Evolutionary conservation across 2,113 vertebrate species (phyloP).

Genomic region (Pagrus major): DNA sequence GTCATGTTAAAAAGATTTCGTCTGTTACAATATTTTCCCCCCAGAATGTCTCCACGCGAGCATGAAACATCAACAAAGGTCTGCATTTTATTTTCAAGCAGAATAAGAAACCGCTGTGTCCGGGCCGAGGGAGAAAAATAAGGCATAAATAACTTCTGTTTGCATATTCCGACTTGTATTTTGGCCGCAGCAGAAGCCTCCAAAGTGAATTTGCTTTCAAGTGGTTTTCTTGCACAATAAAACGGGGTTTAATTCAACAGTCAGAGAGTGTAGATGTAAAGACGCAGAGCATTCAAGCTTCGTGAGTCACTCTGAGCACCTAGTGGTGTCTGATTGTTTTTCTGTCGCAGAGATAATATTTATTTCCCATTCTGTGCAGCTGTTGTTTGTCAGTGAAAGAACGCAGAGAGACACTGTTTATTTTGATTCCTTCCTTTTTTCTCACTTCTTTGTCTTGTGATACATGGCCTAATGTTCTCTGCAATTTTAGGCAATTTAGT

Average conservation of each 20-base stretch:
- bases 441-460: conserved; percentile 33
- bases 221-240: conserved; percentile 31
- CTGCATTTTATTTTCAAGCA: conserved; percentile 38
- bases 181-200: conserved; percentile 19
- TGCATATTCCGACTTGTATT: conserved; percentile 44
- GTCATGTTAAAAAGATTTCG: conserved; percentile 61
- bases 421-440: conserved; percentile 53
- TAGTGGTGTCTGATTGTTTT: conserved; percentile 66
- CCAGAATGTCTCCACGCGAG: conserved; percentile 3
- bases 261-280: conserved; percentile 44
- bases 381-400: conserved; percentile 74
- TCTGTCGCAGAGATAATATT: conserved; percentile 79
- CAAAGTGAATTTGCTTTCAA: conserved; percentile 42
- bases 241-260: conserved; percentile 58
- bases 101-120: conserved; percentile 8
- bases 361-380: conserved; percentile 79
- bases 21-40: conserved; percentile 39
- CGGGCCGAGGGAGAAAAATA: not conserved
- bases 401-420: conserved; percentile 62
- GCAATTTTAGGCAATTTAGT: conserved; percentile 35
- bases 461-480: conserved; percentile 47
- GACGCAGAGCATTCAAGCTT: conserved; percentile 40
- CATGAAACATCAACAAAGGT: conserved; percentile 23
- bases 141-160: conserved; percentile 51
- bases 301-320: conserved; percentile 52